Evolutionary conservation across 2,888 invertebrate species (phyloP).

Genomic region (Hybos culiciformis): DNA sequence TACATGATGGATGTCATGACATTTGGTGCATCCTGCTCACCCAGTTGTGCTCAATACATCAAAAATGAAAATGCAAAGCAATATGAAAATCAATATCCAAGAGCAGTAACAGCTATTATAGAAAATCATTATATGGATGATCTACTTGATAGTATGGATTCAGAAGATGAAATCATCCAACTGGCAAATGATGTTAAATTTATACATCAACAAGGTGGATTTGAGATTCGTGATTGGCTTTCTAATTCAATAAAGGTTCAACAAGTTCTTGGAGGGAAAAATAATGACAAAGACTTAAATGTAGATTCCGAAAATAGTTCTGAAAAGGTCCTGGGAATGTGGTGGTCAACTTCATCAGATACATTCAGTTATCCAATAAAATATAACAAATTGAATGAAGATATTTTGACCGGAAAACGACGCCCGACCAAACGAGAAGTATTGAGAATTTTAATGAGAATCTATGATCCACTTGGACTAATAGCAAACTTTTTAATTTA

Average conservation of each 20-base stretch:
- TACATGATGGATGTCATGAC: constrained; percentile 17
- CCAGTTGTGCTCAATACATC: constrained; percentile 15
- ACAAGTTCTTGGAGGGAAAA: constrained; percentile 6
- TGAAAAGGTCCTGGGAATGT: constrained; percentile 13
- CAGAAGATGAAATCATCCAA: constrained; percentile 2
- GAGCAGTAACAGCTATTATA: constrained; percentile 12
- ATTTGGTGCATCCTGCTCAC: constrained; percentile 18
- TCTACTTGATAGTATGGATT: constrained; percentile 8
- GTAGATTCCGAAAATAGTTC: neutral
- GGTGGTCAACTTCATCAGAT: constrained; percentile 11
- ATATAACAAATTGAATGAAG: constrained; percentile 10
- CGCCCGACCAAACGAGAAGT: constrained; percentile 12
- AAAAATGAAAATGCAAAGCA: constrained; percentile 15
- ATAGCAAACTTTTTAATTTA: constrained; percentile 15
- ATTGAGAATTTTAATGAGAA: constrained; percentile 15
- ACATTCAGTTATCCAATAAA: constrained; percentile 10
- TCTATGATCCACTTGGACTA: constrained; percentile 23
- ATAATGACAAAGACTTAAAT: neutral
- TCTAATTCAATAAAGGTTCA: constrained; percentile 12
- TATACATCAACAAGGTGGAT: constrained; percentile 10
- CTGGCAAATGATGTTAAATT: constrained; percentile 10
- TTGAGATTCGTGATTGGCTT: constrained; percentile 14
- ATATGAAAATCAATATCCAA: constrained; percentile 9
- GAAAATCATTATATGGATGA: constrained; percentile 12
- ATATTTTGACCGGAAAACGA: constrained; percentile 6